Evolutionary conservation across 1,140 invertebrate species (phyloP).

Genomic region (Pseudomyrmex gracilis): DNA sequence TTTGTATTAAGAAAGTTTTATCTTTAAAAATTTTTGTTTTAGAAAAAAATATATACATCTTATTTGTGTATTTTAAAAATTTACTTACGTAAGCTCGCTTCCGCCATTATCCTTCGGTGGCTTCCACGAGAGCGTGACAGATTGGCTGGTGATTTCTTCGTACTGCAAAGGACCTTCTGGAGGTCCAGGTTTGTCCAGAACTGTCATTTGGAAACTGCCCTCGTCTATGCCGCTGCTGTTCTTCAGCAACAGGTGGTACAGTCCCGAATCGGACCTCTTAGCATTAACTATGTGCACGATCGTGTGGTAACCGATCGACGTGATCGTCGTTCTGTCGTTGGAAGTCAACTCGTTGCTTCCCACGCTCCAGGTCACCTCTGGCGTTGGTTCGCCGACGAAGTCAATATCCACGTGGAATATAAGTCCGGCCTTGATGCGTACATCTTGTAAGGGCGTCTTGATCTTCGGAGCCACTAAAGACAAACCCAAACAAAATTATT

Average conservation of each 20-base stretch:
- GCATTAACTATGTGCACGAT: constrained; percentile 96
- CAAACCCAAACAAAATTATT: neutral
- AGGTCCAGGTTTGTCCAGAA: constrained; percentile 94
- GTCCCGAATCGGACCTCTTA: constrained; percentile 93
- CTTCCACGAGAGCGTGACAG: constrained; percentile 98
- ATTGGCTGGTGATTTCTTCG: constrained; percentile 96
- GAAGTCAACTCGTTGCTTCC: constrained; percentile 90
- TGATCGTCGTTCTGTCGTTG: constrained; percentile 93
- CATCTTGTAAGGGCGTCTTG: constrained; percentile 94
- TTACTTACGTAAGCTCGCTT: constrained; percentile 93
- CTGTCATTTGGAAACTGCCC: constrained; percentile 94
- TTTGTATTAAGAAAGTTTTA: too few relatives aligned
- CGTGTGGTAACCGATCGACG: constrained; percentile 95
- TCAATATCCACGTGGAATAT: constrained; percentile 97
- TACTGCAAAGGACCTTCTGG: constrained; percentile 96
- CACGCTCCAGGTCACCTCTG: constrained; percentile 94
- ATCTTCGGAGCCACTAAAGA: constrained; percentile 94
- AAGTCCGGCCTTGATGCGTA: constrained; percentile 95
- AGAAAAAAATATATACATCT: neutral
- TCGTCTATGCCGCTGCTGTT: constrained; percentile 96
- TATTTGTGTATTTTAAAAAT: neutral
- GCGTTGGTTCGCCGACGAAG: constrained; percentile 95
- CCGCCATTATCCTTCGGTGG: constrained; percentile 97
- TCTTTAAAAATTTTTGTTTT: too few relatives aligned
- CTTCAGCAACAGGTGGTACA: constrained; percentile 92